phyloP scores from a whole-genome alignment of 2,113 vertebrate species.

The Formicarius rufipectus region DNA sequence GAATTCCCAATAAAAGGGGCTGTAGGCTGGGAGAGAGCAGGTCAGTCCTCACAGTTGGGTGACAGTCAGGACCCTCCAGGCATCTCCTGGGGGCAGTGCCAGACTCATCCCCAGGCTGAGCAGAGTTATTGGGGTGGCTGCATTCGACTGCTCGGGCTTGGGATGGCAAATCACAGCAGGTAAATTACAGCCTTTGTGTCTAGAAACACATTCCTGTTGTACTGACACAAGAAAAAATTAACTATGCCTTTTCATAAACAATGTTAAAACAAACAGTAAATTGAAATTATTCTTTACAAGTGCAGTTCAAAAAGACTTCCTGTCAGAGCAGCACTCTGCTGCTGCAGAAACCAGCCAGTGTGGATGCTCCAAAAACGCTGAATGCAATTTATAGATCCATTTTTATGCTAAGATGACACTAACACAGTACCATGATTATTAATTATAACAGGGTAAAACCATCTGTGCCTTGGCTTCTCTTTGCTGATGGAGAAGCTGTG shows the following conservation, averaged over 20 bases:
- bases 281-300: neutral
- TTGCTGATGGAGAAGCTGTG: neutral
- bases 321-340: neutral
- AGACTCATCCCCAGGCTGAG: accelerated
- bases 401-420: neutral
- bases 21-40: neutral
- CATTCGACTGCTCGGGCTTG: neutral
- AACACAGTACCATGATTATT: neutral
- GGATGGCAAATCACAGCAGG: neutral
- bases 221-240: neutral
- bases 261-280: neutral
- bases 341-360: neutral
- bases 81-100: neutral
- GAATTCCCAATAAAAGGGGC: neutral
- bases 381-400: neutral
- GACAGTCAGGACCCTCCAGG: neutral
- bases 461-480: neutral
- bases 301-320: neutral
- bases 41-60: neutral
- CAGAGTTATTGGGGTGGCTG: neutral
- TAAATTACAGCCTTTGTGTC: neutral
- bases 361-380: neutral
- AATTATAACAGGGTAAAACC: neutral
- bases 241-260: neutral
- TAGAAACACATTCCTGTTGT: neutral